Evolutionary conservation across 2,113 vertebrate genomes (phyloP), one percentile per base, ranked within the genome.

Genomic region (Plotosus lineatus): DNA sequence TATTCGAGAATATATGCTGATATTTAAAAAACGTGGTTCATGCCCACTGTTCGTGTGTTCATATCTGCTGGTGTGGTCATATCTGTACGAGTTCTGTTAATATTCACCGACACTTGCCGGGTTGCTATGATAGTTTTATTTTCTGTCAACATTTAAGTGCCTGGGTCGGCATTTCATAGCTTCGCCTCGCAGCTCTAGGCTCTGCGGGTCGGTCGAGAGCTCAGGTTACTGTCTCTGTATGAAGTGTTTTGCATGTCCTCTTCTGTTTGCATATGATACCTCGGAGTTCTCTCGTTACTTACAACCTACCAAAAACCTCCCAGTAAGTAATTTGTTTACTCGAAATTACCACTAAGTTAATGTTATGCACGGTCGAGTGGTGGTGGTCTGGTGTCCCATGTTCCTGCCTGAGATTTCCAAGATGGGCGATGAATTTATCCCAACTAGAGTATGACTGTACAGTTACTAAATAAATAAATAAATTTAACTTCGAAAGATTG

Each of bases 191-290:
- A 42, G 65, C 38, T 68, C 38, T 12, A n/a, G 17, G 33, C 33
- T 36, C 36, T 3, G 1, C 28, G 15, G 61, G 31, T 65, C 7
- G 33, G 17, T 36, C 31, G n/a, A n/a, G 21, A 42, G 38, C 63
- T 68, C 38, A 3, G 38, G 63, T 68, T 68, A 68, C 38, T 42
- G 63, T 23, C 38, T n/a, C 63, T n/a, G 38, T 68, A 65, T 56
- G 6, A 1, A 42, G 4, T 0, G 38, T 42, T 68, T 40, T 42
- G 7, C 61, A 36, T 65, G 36, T 66, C 42, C 38, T 40, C 63
- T 0, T 10, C 0, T 12, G 21, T 42, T 38, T 42, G 63, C 60
- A 23, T 14, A 38, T 1, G 19, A 68, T 68, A n/a, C 23, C 23
- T n/a, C 40, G 26, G 65, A n/a, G n/a, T 26, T 44, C 23, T 44